Percentiles rank a stretch among this genome's conserved stretches.
phyloP scores from a whole-genome alignment of 2,797 vertebrate genomes.

The Lithobates pipiens region DNA sequence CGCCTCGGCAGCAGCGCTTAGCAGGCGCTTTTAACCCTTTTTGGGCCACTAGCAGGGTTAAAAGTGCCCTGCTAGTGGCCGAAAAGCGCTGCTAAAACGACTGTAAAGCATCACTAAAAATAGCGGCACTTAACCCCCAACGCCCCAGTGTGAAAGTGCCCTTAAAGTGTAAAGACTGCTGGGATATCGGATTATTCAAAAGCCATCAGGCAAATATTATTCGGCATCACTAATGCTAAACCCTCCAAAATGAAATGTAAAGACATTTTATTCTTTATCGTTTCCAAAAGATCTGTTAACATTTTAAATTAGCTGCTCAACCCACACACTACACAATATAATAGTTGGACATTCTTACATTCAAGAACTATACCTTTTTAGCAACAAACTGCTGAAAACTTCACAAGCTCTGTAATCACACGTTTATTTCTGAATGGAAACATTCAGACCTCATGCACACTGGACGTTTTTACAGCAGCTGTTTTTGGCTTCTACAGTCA shows the following conservation, averaged over 20 bases:
- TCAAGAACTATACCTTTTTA: background rate
- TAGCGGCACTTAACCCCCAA: no score
- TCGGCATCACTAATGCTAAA: slow-evolving; percentile 43
- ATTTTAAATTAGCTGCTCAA: slow-evolving; percentile 19
- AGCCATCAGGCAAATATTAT: slow-evolving; percentile 43
- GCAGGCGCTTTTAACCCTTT: no score
- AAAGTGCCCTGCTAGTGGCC: no score
- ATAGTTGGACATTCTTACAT: background rate
- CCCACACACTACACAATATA: background rate
- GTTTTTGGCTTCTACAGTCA: no score
- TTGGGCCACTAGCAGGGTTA: no score
- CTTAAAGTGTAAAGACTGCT: slow-evolving; percentile 16
- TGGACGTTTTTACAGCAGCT: no score
- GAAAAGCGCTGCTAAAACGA: no score
- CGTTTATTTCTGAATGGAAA: background rate
- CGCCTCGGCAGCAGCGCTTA: no score
- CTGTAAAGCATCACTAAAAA: no score
- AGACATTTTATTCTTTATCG: slow-evolving; percentile 11
- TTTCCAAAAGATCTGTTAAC: slow-evolving; percentile 24
- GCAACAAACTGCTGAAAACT: background rate
- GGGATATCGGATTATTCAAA: slow-evolving; percentile 49
- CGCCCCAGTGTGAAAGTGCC: no score
- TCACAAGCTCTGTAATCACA: background rate
- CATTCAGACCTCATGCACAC: no score
- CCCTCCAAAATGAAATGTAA: slow-evolving; percentile 38